Base-by-base conservation (phyloP, 2,797 vertebrate species). In the Australoheros facetus region DNA sequence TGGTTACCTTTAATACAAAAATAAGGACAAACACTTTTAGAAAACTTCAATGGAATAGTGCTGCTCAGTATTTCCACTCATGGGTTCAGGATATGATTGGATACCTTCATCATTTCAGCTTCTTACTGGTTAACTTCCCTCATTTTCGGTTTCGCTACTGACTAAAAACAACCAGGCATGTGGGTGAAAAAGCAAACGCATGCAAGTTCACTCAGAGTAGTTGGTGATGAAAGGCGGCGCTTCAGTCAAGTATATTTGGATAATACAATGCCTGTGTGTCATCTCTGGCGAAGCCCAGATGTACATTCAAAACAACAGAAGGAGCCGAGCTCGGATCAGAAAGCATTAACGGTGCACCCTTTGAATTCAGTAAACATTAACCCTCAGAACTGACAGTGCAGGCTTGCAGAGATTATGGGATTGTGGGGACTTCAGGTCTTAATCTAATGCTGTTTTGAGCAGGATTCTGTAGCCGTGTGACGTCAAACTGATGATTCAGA, bases 41-140 rank as follows among this genome's bases (percentile, higher is more conserved):
- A 90, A 97, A 97, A 95, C 87, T 95, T 93, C 94, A 95, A 95
- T 93, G 95, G 92, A 95, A 96, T 95, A 94, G 94, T 94, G 95
- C 94, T 94, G 83, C 95, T 95, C 93, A 92, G 93, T 94, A 93
- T 90, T 90, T 93, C 84, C 90, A 90, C 90, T 93, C 87, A 82
- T 93, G 92, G 79, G 93, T 69, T 55, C 51, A 77, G 56, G 57
- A 90, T 92, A 54, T 34, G 93, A 92, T 77, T 94, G 92, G 95
- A 95, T 96, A 94, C 95, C 77, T 91, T 87, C 81, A 79, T 79
- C 16, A 34, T 74, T 86, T 83, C 69, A 62, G 85, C 86, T 85
- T 88, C 78, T 95, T 93, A 95, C 42, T 82, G 86, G 83, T 89
- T 62, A 91, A 73, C 82, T 73, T 78, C 73, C 76, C 87, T 92